Conservation (phyloP, 2,113 vertebrate genomes). For the Muntiacus reevesi region DNA sequence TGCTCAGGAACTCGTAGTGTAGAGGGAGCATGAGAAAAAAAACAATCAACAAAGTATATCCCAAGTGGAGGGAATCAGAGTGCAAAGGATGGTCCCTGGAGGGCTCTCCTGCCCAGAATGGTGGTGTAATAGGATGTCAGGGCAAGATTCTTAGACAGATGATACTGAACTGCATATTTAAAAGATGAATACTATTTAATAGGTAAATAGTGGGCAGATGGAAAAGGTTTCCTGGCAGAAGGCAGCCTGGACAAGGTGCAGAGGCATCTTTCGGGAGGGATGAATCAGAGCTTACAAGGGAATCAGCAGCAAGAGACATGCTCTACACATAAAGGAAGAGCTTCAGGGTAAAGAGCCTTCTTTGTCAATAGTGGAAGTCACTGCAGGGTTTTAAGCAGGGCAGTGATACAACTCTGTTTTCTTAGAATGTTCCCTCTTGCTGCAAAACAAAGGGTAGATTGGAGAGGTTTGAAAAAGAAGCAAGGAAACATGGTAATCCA, state of each 20-base stretch:
- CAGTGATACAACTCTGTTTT: not conserved
- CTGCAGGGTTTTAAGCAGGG: not conserved
- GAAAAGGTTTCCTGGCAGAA: not conserved
- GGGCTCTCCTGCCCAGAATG: not conserved
- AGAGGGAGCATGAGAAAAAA: not conserved
- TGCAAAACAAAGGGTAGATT: not conserved
- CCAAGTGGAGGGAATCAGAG: not conserved
- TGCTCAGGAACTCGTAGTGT: not conserved
- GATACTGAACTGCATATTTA: not conserved
- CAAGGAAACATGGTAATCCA: not conserved
- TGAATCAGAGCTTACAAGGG: not conserved
- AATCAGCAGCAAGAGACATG: not conserved
- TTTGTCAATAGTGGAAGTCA: not conserved
- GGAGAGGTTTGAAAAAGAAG: not conserved
- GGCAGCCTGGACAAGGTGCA: not conserved
- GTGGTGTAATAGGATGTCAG: not conserved
- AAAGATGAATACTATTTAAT: not conserved
- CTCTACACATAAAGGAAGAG: not conserved
- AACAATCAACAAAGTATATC: not conserved
- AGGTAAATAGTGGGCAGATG: not conserved
- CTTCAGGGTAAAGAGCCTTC: not conserved
- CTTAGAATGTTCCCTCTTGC: not conserved
- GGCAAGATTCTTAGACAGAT: not conserved
- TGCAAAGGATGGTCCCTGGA: not conserved
- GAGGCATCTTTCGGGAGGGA: not conserved